Evolutionary conservation across 2,888 invertebrate species (phyloP).

Genomic region (Leptinotarsa tumamoca): DNA sequence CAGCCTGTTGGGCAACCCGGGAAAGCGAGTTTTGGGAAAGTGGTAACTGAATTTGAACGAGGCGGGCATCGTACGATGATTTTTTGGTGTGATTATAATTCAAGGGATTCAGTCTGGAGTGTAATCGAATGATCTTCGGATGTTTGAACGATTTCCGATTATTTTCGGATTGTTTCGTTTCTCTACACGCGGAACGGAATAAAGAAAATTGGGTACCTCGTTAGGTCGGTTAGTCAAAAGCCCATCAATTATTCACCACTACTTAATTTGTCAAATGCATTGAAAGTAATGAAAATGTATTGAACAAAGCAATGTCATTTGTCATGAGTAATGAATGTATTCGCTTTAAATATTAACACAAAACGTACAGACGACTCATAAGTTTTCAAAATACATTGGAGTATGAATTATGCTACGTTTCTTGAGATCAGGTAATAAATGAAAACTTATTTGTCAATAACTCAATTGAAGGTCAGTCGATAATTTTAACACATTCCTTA

Average conservation of each 20-base stretch:
- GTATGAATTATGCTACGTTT: too few relatives aligned
- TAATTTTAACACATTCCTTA: too few relatives aligned
- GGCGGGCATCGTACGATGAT: not conserved
- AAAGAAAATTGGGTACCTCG: too few relatives aligned
- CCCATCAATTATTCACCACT: too few relatives aligned
- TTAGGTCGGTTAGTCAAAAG: too few relatives aligned
- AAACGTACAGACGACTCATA: too few relatives aligned
- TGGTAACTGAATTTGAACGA: constrained; percentile 1
- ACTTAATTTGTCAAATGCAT: too few relatives aligned
- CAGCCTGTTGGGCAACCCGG: constrained; percentile 26
- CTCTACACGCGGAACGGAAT: not conserved
- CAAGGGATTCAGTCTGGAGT: not conserved
- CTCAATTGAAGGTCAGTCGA: too few relatives aligned
- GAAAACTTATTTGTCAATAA: too few relatives aligned
- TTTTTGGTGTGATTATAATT: constrained; percentile 10
- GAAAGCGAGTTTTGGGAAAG: constrained; percentile 20
- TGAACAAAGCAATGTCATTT: not conserved
- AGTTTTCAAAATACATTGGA: too few relatives aligned
- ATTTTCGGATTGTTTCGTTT: not conserved
- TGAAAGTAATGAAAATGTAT: not conserved
- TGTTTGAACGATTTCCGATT: not conserved
- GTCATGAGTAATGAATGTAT: not conserved
- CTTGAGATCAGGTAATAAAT: too few relatives aligned
- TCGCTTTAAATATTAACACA: too few relatives aligned
- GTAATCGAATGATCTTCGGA: not conserved